Base-by-base conservation (phyloP, 2,888 invertebrate species). In the Tenthredo livida region DNA sequence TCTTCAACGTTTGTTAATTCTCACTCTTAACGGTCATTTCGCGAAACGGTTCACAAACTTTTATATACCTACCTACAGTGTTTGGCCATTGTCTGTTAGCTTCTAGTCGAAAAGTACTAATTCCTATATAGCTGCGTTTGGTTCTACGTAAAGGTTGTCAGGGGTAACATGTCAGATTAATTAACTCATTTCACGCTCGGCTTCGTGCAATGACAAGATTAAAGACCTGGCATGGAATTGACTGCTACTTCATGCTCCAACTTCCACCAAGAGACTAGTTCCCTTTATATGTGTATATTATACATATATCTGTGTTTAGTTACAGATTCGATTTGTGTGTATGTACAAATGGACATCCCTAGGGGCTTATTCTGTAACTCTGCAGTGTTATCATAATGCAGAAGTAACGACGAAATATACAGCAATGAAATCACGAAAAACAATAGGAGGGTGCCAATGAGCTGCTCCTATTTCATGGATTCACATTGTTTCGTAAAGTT, bases 101-200 rank as follows among this genome's bases (percentile, higher is more conserved):
- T 73, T 43, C 73, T n/a, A 61, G 82, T 82, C 25, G 82, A 65
- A 82, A 15, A 40, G 70, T 37, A 82, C 21, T 54, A 54, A 78
- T 78, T 78, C 61, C 80, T 21, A 47, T 61, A 40, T 61, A n/a
- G 61, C 40, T 58, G 40, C 12, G 15, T 77, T 54, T 6, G 80
- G 21, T 58, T 80, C 15, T n/a, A 61, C 10, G 61, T 37, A 40
- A 83, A 61, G 65, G 50, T 83, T 70, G 83, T 67, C 70, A 33
- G n/a, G 67, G 37, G 83, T 70, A 67, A 29, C 70, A 83, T 37
- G 83, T 67, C 67, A 47, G 83, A 83, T 67, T 83, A 70, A 83
- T 83, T 83, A 83, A 83, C 54, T 83, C 83, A 83, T 83, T 83
- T 83, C 83, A 83, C 83, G 83, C 67, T 33, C 70, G 43, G 83